phyloP scores from a whole-genome alignment of 2,797 vertebrate species.

The Potorous gilbertii region DNA sequence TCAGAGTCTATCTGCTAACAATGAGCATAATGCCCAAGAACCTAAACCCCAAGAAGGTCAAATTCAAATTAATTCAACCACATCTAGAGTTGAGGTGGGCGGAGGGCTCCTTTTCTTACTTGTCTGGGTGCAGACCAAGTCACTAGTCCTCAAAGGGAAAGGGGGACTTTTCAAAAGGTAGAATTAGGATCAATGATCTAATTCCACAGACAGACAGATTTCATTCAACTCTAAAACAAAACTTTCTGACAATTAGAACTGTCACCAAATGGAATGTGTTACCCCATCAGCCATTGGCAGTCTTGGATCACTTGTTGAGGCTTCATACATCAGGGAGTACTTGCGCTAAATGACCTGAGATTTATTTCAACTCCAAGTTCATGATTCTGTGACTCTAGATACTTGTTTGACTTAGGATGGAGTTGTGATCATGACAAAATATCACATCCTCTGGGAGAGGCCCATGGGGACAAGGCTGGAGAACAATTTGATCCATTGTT shows the following conservation, averaged over 20 bases:
- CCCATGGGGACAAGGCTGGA: background rate
- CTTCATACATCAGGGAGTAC: background rate
- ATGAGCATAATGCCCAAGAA: background rate
- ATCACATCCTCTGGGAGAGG: background rate
- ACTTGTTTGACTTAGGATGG: too few species aligned
- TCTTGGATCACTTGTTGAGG: background rate
- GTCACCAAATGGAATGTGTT: background rate
- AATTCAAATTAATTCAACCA: background rate
- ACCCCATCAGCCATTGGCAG: background rate
- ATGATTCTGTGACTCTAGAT: background rate
- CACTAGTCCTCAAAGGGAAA: background rate
- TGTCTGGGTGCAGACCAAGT: background rate
- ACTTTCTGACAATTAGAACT: background rate
- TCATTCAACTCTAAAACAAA: background rate
- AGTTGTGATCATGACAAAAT: background rate
- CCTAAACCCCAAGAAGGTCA: background rate
- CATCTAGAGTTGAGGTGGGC: background rate
- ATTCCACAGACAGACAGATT: background rate
- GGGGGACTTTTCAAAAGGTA: background rate
- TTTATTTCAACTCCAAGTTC: background rate
- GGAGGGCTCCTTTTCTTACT: background rate
- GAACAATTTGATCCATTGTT: background rate
- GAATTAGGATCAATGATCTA: background rate
- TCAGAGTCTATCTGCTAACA: background rate
- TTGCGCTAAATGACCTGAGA: background rate